phyloP scores from a whole-genome alignment of 2,888 invertebrate genomes.

The Acronicta alni region DNA sequence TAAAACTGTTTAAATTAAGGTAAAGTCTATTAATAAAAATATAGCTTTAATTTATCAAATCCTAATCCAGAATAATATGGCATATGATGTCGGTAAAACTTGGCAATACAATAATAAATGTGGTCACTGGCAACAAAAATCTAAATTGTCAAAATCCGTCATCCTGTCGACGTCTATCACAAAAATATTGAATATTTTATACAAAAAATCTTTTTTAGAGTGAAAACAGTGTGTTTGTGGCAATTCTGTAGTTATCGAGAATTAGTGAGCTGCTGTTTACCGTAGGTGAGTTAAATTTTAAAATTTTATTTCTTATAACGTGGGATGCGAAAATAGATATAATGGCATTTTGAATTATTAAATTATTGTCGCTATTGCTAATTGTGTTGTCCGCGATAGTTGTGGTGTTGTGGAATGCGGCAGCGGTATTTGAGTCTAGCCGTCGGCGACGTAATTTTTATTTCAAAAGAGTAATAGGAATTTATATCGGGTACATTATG shows the following conservation, averaged over 20 bases:
- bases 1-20: too few relatives aligned
- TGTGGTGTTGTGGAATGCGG: conserved; percentile 42
- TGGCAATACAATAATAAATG: not conserved
- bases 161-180: conserved; percentile 51
- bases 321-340: conserved; percentile 71
- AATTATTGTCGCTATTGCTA: conserved; percentile 61
- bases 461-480: conserved; percentile 40
- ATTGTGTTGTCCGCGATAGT: conserved; percentile 51
- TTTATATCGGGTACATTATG: conserved; percentile 35
- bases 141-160: conserved; percentile 48
- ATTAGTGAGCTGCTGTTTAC: conserved; percentile 17
- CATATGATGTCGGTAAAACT: too few relatives aligned
- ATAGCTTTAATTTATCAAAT: too few relatives aligned
- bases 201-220: conserved; percentile 56
- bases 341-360: conserved; percentile 68
- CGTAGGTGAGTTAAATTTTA: conserved; percentile 61
- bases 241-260: conserved; percentile 19
- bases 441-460: conserved; percentile 35
- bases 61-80: too few relatives aligned
- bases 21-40: too few relatives aligned
- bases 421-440: conserved; percentile 24
- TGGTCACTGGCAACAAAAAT: conserved; percentile 20
- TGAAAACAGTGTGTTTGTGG: conserved; percentile 62
- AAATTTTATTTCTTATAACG: conserved; percentile 48
- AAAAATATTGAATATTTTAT: conserved; percentile 61